Evolutionary conservation across 2,797 vertebrate genomes (phyloP), one percentile per base, ranked within the genome.

Genomic region (Micropoecilia bifurca): DNA sequence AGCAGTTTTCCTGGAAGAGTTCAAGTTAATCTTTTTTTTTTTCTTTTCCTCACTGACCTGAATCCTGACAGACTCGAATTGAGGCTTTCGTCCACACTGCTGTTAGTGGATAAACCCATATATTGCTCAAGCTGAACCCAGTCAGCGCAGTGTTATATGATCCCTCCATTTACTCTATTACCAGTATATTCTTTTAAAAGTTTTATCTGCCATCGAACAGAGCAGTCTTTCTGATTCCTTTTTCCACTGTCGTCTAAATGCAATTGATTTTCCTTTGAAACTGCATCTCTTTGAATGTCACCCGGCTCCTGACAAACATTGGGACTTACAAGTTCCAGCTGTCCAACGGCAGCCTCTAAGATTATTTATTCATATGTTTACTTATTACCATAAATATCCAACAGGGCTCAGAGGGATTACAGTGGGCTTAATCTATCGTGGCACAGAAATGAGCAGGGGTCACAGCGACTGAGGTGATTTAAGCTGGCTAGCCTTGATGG

Each of bases 361-460:
- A 93, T 94, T 93, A 94, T 93, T 93, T 92, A 93, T 95, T 95
- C 92, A 94, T 92, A 93, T 93, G 91, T 95, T 94, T 92, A 92
- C 93, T 94, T 94, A 94, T 93, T 93, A 93, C 91, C 90, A 92
- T 91, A 88, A 94, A 91, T 90, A 95, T 94, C 94, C 91, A 90
- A 89, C 74, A 80, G 89, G 90, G 89, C 88, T 83, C 86, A 88
- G 84, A 84, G 87, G 90, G 94, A 95, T 96, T 95, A 95, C 90
- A 91, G 86, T 80, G 78, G 81, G 76, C 59, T 90, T 95, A 94
- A 94, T 95, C 95, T 93, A 89, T 91, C 79, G 50, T 91, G 90
- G 87, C 92, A 90, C 92, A 93, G 89, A 95, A 95, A 94, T 94
- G 93, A 94, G 93, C 94, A 95, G 91, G 90, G 94, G 92, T 94